A percentile compares a stretch with the other conserved stretches of the same genome.
Evolutionary conservation across 2,113 vertebrate species (phyloP).

Genomic region (Mastomys natalensis): DNA sequence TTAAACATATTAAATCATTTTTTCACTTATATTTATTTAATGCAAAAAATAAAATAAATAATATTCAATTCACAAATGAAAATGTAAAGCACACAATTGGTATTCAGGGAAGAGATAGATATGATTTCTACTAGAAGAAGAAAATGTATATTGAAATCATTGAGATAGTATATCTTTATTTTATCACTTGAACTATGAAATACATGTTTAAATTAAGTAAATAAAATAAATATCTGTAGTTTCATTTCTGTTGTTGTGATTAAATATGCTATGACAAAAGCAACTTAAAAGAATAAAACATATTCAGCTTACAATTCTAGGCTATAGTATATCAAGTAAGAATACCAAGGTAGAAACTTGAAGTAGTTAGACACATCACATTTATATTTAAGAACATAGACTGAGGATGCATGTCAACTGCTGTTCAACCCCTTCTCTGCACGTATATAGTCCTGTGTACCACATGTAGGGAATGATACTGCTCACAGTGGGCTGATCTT

Average conservation of each 20-base stretch:
- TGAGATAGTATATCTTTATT: not conserved
- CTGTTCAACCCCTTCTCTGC: too few relatives aligned
- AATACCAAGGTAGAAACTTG: not conserved
- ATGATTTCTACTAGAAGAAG: not conserved
- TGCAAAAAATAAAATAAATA: not conserved
- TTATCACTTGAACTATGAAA: not conserved
- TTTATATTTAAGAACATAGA: not conserved
- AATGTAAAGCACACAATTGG: not conserved
- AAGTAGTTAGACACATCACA: not conserved
- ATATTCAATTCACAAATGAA: not conserved
- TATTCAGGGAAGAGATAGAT: not conserved
- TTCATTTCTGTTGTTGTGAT: not conserved
- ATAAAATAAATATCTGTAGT: not conserved
- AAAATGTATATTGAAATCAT: not conserved
- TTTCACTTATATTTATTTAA: not conserved
- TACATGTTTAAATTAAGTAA: not conserved
- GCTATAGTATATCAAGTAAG: not conserved
- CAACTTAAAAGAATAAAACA: not conserved
- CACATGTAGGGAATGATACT: not conserved
- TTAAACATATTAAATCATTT: not conserved
- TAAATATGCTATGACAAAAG: not conserved
- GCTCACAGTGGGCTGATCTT: not conserved
- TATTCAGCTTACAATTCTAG: not conserved
- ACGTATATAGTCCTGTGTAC: not conserved
- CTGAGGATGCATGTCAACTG: not conserved